Conservation (phyloP, 1,140 invertebrate species). For the Drosophila azteca region DNA sequence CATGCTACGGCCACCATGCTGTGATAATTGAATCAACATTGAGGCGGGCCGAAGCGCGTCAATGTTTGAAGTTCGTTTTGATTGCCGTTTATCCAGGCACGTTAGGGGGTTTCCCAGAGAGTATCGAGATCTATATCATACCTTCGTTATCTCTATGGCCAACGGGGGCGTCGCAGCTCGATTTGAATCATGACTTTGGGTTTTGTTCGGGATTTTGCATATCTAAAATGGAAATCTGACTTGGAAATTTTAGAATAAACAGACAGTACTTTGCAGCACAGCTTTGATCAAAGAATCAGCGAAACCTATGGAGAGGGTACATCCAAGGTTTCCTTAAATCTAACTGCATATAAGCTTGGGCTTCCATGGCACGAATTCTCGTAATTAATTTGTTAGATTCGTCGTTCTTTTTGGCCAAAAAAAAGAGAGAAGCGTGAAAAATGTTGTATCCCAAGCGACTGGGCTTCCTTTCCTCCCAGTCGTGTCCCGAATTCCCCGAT, state of each 20-base stretch:
- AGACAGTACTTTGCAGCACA: too few relatives aligned
- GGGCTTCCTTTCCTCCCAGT: constrained; percentile 11
- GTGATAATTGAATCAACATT: constrained; percentile 78
- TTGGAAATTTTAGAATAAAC: constrained; percentile 13
- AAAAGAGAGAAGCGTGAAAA: constrained; percentile 57
- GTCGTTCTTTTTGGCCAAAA: not conserved
- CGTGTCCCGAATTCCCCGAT: constrained; percentile 30
- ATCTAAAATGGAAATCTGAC: constrained; percentile 69
- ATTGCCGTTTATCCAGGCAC: constrained; percentile 46
- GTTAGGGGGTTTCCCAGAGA: constrained; percentile 12
- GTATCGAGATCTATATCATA: constrained; percentile 32
- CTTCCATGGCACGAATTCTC: too few relatives aligned
- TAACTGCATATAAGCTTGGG: too few relatives aligned
- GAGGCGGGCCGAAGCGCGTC: constrained; percentile 49
- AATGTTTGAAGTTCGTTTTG: constrained; percentile 72
- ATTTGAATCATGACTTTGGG: constrained; percentile 36
- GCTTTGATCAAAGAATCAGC: too few relatives aligned
- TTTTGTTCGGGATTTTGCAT: constrained; percentile 49
- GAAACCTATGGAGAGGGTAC: too few relatives aligned
- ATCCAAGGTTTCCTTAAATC: too few relatives aligned
- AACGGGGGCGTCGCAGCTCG: constrained; percentile 47
- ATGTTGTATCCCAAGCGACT: constrained; percentile 49
- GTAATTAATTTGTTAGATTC: constrained; percentile 34
- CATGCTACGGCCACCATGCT: constrained; percentile 69
- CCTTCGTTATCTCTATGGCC: constrained; percentile 21